Evolutionary conservation across 2,797 vertebrate species (phyloP).

Genomic region (Paguma larvata): DNA sequence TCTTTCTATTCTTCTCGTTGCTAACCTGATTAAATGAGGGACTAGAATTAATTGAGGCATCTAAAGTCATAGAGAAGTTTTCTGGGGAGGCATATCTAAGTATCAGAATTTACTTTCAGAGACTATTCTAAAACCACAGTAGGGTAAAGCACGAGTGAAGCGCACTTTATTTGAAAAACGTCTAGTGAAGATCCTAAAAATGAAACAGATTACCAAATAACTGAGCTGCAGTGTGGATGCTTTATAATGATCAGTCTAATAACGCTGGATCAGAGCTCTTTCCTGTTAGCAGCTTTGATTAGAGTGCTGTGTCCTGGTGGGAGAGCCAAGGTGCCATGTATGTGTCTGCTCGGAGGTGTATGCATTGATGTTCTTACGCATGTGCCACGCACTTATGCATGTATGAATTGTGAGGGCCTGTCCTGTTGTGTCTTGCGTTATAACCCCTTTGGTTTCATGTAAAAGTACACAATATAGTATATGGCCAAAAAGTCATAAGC

Average conservation of each 20-base stretch:
- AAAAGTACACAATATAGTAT: not conserved
- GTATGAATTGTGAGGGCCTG: not conserved
- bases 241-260: not conserved
- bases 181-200: not conserved
- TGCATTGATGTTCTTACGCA: constrained; percentile 73
- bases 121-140: not conserved
- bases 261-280: constrained; percentile 69
- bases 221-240: not conserved
- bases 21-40: not conserved
- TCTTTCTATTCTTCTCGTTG: not conserved
- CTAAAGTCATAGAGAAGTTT: not conserved
- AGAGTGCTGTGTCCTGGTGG: not conserved
- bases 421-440: not conserved
- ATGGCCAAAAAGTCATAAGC: not conserved
- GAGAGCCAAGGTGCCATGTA: not conserved
- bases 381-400: constrained; percentile 69
- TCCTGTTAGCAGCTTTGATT: not conserved
- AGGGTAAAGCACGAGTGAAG: not conserved
- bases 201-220: not conserved
- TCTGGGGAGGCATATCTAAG: not conserved
- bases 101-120: not conserved
- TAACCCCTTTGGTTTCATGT: not conserved
- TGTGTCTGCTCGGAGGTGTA: not conserved
- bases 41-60: not conserved
- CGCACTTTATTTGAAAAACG: not conserved